Percentiles rank a stretch among this genome's conserved stretches.
Conservation (phyloP, 2,797 vertebrate genomes). For the Sardinella longiceps region DNA sequence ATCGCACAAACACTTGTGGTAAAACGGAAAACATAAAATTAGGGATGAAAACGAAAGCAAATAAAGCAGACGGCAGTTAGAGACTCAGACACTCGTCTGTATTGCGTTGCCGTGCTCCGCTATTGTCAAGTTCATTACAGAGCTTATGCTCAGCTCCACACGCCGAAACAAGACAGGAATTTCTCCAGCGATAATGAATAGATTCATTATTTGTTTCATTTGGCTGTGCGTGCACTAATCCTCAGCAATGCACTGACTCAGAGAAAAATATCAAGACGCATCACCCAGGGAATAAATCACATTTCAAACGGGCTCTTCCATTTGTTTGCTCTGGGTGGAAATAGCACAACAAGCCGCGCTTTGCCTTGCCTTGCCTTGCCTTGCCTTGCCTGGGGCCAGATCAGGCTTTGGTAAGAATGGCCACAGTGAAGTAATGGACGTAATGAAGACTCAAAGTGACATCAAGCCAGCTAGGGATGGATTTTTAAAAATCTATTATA, state of each 20-base stretch:
- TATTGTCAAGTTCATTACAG: neutral
- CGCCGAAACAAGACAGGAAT: constrained; percentile 11
- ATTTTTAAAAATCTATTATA: neutral
- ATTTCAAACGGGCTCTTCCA: neutral
- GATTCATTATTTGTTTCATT: constrained; percentile 19
- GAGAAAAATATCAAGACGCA: constrained; percentile 9
- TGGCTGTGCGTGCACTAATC: neutral
- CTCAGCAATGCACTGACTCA: constrained; percentile 22
- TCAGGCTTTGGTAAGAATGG: neutral
- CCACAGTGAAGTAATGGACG: neutral
- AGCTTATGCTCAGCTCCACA: neutral
- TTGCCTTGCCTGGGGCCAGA: neutral
- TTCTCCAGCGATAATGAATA: neutral
- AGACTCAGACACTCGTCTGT: neutral
- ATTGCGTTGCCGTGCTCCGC: neutral
- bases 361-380: neutral
- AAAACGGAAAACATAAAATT: neutral
- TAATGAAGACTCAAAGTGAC: neutral
- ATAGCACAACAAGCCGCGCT: neutral
- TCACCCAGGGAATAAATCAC: neutral
- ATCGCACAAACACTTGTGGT: constrained; percentile 1
- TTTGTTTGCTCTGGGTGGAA: neutral
- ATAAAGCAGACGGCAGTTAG: neutral
- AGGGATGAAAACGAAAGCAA: neutral
- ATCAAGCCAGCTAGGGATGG: neutral